Conservation (phyloP, 1,140 invertebrate species). For the Hypothenemus hampei region DNA sequence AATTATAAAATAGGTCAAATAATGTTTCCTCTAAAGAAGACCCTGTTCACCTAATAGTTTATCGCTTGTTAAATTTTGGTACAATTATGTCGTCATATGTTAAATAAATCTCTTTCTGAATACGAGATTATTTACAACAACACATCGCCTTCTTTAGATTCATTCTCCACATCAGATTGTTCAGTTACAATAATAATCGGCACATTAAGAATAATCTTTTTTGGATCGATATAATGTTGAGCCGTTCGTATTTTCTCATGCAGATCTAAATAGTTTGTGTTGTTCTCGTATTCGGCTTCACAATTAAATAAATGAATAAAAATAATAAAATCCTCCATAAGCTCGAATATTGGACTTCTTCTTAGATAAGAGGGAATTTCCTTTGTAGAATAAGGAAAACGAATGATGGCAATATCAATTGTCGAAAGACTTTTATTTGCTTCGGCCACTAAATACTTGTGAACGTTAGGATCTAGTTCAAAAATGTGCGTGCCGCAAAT, state of each 20-base stretch:
- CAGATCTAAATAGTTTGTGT: slow-evolving; percentile 20
- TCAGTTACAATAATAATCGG: slow-evolving; percentile 33
- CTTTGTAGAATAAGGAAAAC: slow-evolving; percentile 29
- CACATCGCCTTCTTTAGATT: slow-evolving; percentile 27
- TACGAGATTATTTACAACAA: slow-evolving; percentile 18
- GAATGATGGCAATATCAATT: slow-evolving; percentile 18
- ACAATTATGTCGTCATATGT: no score
- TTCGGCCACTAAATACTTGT: slow-evolving; percentile 26
- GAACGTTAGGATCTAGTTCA: slow-evolving; percentile 20
- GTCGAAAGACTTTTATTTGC: slow-evolving; percentile 11
- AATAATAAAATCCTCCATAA: slow-evolving; percentile 31
- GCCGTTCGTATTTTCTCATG: slow-evolving; percentile 18
- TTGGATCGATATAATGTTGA: slow-evolving; percentile 20
- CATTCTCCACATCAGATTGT: slow-evolving; percentile 25
- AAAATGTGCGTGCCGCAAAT: slow-evolving; percentile 25
- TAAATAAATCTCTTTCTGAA: no score
- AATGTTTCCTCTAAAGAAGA: no score
- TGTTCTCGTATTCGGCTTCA: slow-evolving; percentile 12
- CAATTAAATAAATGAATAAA: slow-evolving; percentile 26
- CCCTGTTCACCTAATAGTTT: no score
- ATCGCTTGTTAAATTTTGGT: no score
- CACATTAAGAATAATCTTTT: slow-evolving; percentile 22
- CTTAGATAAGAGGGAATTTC: slow-evolving; percentile 26
- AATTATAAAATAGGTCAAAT: no score
- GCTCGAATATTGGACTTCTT: slow-evolving; percentile 20